Evolutionary conservation across 1,140 invertebrate species (phyloP), one percentile per base, ranked within the genome.

Genomic region (Drosophila kohkoa): DNA sequence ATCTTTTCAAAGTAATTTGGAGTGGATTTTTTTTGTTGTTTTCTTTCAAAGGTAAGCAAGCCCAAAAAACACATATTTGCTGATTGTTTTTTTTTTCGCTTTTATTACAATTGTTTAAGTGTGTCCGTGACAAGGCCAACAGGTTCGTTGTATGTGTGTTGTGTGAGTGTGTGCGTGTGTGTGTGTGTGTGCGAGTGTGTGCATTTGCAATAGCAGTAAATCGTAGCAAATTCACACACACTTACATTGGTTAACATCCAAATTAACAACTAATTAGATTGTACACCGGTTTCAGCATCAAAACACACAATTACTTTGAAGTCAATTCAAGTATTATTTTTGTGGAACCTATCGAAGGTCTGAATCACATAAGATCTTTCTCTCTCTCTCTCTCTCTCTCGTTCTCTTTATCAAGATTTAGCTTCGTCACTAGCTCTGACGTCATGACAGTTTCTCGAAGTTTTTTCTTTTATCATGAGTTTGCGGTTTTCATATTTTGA

Each of bases 81-180:
- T 68, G 51, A 52, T 57, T 70, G 46, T 54, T 32, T 35, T 30
- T 59, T 25, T 54, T 63, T 70, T 45, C 25, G 63, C 35, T 73
- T 63, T 30, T 59, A 48, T 54, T 64, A 67, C 45, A 68, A 81
- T 67, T 72, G 55, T 76, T 70, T 64, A 45, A 68, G 43, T 48
- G 48, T 11, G 25, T 54, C 45, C 68, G 63, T 25, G 62, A 74
- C 81, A 74, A 83, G 81, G 77, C 63, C 51, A 87, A 88, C 82
- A 73, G 66, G 82, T 87, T 87, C 11, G 38, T 35, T 10, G 38
- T 25, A 25, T 52, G 32, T 60, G 68, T 46, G 20, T 49, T 45
- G 16, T 48, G n/a, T 48, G 46, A 51, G 52, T 63, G 67, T 58
- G 43, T 48, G 15, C n/a, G 16, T 48, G 35, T 54, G 58, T 62